phyloP scores from a whole-genome alignment of 1,140 invertebrate species.

The Trachymyrmex septentrionalis region DNA sequence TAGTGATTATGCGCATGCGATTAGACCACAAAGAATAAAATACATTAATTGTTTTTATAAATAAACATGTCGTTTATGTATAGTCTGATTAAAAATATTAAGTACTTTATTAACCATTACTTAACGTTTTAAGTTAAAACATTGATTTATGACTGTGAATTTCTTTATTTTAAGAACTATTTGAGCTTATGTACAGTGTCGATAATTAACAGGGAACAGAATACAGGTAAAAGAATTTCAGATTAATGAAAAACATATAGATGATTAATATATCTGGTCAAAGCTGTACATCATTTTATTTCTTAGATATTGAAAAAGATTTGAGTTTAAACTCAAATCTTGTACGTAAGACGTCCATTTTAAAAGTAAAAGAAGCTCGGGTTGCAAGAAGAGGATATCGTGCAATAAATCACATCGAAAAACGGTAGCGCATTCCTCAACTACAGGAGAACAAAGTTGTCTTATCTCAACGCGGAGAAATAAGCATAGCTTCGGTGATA shows the following conservation, averaged over 20 bases:
- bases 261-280: too few species aligned
- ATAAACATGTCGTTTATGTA: neutral
- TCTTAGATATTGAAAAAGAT: neutral
- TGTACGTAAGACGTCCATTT: neutral
- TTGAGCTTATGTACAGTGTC: too few species aligned
- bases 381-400: neutral
- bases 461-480: constrained; percentile 10
- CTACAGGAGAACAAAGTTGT: neutral
- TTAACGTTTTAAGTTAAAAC: too few species aligned
- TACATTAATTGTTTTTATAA: neutral
- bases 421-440: neutral
- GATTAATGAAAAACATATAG: too few species aligned
- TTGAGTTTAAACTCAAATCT: neutral
- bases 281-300: neutral
- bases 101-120: too few species aligned
- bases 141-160: too few species aligned
- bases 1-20: neutral
- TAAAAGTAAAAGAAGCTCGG: neutral
- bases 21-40: neutral
- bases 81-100: too few species aligned
- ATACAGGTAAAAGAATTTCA: too few species aligned
- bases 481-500: constrained; percentile 37
- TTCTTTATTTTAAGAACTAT: too few species aligned
- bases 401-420: neutral
- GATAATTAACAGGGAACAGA: too few species aligned